phyloP scores from a whole-genome alignment of 2,113 vertebrate species.

The Sphaerodactylus townsendi region DNA sequence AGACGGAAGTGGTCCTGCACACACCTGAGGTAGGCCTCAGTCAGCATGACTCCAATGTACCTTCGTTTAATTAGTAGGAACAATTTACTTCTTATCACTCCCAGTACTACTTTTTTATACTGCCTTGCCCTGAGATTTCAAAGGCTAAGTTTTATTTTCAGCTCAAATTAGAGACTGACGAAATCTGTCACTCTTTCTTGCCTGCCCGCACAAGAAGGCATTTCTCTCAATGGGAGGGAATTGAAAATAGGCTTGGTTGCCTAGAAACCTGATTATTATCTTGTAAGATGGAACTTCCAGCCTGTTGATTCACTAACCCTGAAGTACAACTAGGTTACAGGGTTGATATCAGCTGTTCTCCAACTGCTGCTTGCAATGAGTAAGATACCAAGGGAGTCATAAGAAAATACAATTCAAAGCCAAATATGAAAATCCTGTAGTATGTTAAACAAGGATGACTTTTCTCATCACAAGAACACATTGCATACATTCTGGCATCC shows the following conservation, averaged over 20 bases:
- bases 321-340: conserved; percentile 18
- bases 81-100: conserved; percentile 27
- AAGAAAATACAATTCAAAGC: not conserved
- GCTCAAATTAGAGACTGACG: conserved; percentile 54
- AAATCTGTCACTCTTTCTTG: conserved; percentile 60
- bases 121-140: conserved; percentile 37
- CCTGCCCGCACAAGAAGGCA: conserved; percentile 55
- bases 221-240: conserved; percentile 63
- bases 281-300: conserved; percentile 58
- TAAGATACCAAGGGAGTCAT: accelerated
- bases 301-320: conserved; percentile 39
- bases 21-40: conserved; percentile 4
- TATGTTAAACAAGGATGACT: not conserved
- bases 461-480: not conserved
- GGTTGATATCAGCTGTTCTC: not conserved
- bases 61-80: conserved; percentile 24
- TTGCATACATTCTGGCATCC: not conserved
- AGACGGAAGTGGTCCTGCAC: not conserved
- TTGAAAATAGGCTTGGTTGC: conserved; percentile 65
- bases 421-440: conserved; percentile 1
- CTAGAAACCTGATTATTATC: conserved; percentile 68
- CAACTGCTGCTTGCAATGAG: not conserved
- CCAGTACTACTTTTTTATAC: not conserved
- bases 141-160: conserved; percentile 49
- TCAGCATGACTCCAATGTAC: not conserved